Conservation (phyloP, 2,113 vertebrate species). For the Rhinolophus sinicus region DNA sequence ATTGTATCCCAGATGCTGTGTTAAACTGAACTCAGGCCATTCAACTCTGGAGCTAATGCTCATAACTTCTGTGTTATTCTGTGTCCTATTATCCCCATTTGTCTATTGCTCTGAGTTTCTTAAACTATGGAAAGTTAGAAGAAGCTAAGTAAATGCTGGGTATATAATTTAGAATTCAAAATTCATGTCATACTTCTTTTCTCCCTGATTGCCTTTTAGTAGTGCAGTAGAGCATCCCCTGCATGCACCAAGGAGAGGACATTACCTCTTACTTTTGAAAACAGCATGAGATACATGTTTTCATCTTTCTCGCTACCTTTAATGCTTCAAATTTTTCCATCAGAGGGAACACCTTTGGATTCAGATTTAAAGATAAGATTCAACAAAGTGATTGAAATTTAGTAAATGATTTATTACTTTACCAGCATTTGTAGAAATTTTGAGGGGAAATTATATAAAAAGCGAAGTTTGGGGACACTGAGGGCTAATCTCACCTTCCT, state of each 20-base stretch:
- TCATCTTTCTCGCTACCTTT: not conserved
- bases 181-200: not conserved
- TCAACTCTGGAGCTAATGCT: not conserved
- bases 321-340: not conserved
- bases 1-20: not conserved
- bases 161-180: not conserved
- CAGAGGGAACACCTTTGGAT: not conserved
- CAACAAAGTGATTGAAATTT: not conserved
- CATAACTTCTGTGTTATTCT: not conserved
- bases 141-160: not conserved
- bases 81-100: not conserved
- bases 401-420: not conserved
- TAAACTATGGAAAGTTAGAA: not conserved
- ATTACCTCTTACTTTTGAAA: not conserved
- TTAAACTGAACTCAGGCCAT: not conserved
- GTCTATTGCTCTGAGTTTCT: not conserved
- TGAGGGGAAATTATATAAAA: accelerated
- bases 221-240: not conserved
- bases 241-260: not conserved
- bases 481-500: not conserved
- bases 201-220: not conserved
- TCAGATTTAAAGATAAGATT: not conserved
- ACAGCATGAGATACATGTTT: not conserved
- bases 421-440: not conserved
- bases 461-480: not conserved